Conservation (phyloP, 1,140 invertebrate genomes). For the Temnothorax curvispinosus region DNA sequence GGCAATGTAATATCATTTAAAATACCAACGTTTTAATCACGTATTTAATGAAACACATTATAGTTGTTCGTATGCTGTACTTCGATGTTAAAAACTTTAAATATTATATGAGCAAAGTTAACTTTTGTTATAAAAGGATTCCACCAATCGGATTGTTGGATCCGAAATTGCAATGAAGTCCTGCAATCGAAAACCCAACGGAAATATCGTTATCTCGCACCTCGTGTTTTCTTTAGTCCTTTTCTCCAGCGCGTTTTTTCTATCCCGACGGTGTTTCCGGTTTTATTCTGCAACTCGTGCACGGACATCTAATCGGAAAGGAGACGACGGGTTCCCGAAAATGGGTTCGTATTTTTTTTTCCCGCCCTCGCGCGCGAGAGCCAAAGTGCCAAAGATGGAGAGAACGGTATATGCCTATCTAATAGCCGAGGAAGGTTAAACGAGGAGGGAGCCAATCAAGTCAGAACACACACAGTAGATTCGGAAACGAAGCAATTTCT, state of each 20-base stretch:
- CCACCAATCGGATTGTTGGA: slow-evolving; percentile 9
- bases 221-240: not conserved
- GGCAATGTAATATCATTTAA: not conserved
- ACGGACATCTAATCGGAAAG: slow-evolving; percentile 67
- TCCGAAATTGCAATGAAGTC: slow-evolving; percentile 3
- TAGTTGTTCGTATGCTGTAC: not conserved
- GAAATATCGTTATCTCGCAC: slow-evolving; percentile 40
- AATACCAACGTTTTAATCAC: not conserved
- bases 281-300: slow-evolving; percentile 33
- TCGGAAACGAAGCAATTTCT: slow-evolving; percentile 81
- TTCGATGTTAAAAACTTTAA: slow-evolving; percentile 11
- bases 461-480: slow-evolving; percentile 76
- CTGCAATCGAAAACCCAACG: slow-evolving; percentile 43
- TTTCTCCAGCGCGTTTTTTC: not conserved
- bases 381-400: slow-evolving; percentile 48
- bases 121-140: not conserved
- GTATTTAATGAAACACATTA: not conserved
- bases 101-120: not conserved
- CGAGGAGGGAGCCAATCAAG: slow-evolving; percentile 75
- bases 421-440: slow-evolving; percentile 29
- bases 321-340: slow-evolving; percentile 57
- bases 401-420: slow-evolving; percentile 49
- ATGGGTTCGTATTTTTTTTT: slow-evolving; percentile 59
- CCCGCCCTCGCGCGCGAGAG: not conserved
- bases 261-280: slow-evolving; percentile 32